phyloP scores from a whole-genome alignment of 1,140 invertebrate species.

The Anthonomus grandis region DNA sequence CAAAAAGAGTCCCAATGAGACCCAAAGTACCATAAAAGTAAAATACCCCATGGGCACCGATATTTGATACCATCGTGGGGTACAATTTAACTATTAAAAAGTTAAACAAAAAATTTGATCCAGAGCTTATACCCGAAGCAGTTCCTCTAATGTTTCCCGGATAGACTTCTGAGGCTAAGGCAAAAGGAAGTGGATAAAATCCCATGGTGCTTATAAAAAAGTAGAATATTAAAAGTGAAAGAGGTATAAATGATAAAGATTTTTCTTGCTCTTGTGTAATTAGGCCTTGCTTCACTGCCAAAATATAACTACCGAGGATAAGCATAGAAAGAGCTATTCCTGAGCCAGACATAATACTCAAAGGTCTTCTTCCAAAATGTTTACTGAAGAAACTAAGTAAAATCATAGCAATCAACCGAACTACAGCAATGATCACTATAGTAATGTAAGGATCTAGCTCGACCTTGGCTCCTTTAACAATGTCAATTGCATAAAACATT shows the following conservation, averaged over 20 bases:
- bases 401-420: constrained; percentile 54
- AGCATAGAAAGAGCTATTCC: constrained; percentile 62
- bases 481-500: constrained; percentile 66
- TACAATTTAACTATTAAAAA: constrained; percentile 75
- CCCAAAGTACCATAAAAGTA: constrained; percentile 67
- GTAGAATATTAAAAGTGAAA: constrained; percentile 55
- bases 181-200: constrained; percentile 66
- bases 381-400: constrained; percentile 54
- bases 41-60: constrained; percentile 65
- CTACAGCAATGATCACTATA: constrained; percentile 56
- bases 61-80: constrained; percentile 53
- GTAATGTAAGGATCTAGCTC: constrained; percentile 58
- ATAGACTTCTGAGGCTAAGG: constrained; percentile 73
- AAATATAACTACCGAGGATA: constrained; percentile 52
- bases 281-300: constrained; percentile 37
- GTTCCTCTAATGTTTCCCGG: constrained; percentile 64
- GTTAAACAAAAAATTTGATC: constrained; percentile 65
- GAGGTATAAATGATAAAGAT: constrained; percentile 48
- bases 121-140: constrained; percentile 63
- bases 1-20: constrained; percentile 64
- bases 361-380: constrained; percentile 56
- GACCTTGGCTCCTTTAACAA: constrained; percentile 59
- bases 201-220: constrained; percentile 62
- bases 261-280: constrained; percentile 33
- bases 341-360: constrained; percentile 58